phyloP scores from a whole-genome alignment of 2,888 invertebrate genomes.

The Coleophora flavipennella region DNA sequence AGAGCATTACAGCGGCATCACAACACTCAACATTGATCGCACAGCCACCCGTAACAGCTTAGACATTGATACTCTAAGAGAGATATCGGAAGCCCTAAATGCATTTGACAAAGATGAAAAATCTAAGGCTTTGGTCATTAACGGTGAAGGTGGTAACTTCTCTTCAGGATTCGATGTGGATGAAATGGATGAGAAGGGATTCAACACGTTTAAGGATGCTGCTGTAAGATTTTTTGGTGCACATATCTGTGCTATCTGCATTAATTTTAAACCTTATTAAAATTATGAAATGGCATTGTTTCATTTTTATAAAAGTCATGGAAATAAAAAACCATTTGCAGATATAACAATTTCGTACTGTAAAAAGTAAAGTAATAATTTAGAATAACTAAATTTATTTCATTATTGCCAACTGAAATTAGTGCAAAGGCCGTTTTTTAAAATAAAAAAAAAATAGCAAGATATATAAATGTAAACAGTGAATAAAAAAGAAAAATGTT shows the following conservation, averaged over 20 bases:
- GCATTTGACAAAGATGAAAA: slow-evolving; percentile 84
- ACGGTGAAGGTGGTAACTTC: slow-evolving; percentile 95
- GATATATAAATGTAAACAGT: too few relatives aligned
- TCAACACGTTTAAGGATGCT: slow-evolving; percentile 47
- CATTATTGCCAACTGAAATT: too few relatives aligned
- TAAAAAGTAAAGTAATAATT: too few relatives aligned
- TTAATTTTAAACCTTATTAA: not conserved
- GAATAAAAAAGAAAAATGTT: too few relatives aligned
- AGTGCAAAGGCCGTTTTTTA: too few relatives aligned
- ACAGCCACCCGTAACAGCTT: slow-evolving; percentile 88
- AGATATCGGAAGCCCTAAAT: slow-evolving; percentile 80
- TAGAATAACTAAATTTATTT: too few relatives aligned
- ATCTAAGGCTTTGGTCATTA: slow-evolving; percentile 82
- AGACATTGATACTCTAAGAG: slow-evolving; percentile 76
- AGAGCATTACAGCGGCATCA: slow-evolving; percentile 77
- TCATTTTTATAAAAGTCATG: too few relatives aligned
- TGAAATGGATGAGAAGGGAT: slow-evolving; percentile 74
- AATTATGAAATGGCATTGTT: not conserved
- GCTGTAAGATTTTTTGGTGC: slow-evolving; percentile 39
- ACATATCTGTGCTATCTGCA: too few relatives aligned
- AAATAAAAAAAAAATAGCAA: too few relatives aligned
- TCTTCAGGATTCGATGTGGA: slow-evolving; percentile 93
- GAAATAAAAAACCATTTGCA: too few relatives aligned
- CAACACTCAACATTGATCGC: slow-evolving; percentile 89
- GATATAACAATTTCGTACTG: too few relatives aligned